Conservation (phyloP, 2,888 invertebrate species). For the Parnassius mnemosyne region DNA sequence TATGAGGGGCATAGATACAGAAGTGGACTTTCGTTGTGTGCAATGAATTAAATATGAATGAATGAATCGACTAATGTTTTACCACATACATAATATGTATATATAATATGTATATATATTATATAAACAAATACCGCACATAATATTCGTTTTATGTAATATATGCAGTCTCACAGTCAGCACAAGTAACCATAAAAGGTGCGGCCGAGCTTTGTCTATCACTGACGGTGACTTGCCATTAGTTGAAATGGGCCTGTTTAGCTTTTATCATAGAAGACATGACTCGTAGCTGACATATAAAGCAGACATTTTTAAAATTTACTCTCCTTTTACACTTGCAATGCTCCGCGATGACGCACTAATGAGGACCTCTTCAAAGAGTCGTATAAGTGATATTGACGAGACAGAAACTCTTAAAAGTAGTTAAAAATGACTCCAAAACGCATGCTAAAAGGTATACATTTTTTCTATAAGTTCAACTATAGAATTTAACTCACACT, state of each 20-base stretch:
- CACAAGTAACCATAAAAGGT: slow-evolving; percentile 3
- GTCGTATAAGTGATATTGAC: slow-evolving; percentile 8
- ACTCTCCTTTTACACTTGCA: slow-evolving; percentile 14
- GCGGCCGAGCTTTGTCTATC: slow-evolving; percentile 15
- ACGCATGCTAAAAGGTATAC: neutral
- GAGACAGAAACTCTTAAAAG: neutral
- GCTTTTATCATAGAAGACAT: slow-evolving; percentile 18
- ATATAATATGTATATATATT: no score
- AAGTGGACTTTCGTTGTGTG: no score
- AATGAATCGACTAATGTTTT: no score
- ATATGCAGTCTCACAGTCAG: neutral
- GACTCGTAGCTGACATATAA: slow-evolving; percentile 2
- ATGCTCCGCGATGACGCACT: slow-evolving; percentile 18
- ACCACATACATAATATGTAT: neutral
- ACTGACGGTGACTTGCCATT: slow-evolving; percentile 16
- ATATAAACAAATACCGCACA: neutral
- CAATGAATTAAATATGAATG: no score
- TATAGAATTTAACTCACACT: neutral
- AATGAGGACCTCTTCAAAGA: slow-evolving; percentile 22
- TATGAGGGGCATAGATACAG: no score
- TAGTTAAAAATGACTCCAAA: slow-evolving; percentile 3
- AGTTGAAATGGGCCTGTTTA: slow-evolving; percentile 16
- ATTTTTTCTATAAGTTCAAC: neutral
- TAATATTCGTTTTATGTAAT: neutral
- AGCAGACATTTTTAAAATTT: slow-evolving; percentile 19